These are phyloP conservation scores for Neodon shergylaensis DNA, from an alignment of 2,113 vertebrate genomes.

Conservation along the genomic window DNA sequence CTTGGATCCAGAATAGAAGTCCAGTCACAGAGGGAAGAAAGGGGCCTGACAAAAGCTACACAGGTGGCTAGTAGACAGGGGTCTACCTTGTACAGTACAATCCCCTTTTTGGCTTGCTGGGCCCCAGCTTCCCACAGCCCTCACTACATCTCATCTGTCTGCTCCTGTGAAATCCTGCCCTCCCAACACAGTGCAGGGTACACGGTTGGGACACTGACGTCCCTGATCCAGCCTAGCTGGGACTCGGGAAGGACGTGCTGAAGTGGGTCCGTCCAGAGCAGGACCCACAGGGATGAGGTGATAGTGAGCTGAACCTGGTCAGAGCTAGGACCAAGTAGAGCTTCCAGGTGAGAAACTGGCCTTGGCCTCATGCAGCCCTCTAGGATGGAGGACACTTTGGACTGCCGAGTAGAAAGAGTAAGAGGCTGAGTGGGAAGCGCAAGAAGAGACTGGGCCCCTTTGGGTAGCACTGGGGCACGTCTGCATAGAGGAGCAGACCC, in stretches of 20 bases:
- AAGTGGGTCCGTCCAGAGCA: not conserved
- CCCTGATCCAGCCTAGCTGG: not conserved
- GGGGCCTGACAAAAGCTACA: not conserved
- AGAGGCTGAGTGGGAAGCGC: not conserved
- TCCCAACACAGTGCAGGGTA: not conserved
- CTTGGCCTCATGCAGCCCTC: not conserved
- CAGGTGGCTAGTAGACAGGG: not conserved
- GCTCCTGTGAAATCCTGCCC: not conserved
- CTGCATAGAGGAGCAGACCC: not conserved
- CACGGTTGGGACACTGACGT: not conserved
- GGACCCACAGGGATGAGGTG: not conserved
- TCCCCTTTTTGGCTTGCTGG: not conserved
- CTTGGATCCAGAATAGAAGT: not conserved
- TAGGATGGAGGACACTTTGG: not conserved
- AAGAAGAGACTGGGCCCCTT: not conserved
- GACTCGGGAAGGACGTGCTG: not conserved
- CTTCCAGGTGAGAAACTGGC: not conserved
- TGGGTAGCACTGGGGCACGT: no score
- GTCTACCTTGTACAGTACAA: no score
- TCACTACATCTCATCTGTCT: not conserved
- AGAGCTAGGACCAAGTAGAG: not conserved
- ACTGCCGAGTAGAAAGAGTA: not conserved
- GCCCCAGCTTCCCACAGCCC: not conserved
- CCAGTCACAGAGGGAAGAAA: not conserved
- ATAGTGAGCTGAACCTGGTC: not conserved